These are phyloP conservation scores for Phyllostomus discolor DNA, from an alignment of 2,113 vertebrate species.

Conservation along the genomic window DNA sequence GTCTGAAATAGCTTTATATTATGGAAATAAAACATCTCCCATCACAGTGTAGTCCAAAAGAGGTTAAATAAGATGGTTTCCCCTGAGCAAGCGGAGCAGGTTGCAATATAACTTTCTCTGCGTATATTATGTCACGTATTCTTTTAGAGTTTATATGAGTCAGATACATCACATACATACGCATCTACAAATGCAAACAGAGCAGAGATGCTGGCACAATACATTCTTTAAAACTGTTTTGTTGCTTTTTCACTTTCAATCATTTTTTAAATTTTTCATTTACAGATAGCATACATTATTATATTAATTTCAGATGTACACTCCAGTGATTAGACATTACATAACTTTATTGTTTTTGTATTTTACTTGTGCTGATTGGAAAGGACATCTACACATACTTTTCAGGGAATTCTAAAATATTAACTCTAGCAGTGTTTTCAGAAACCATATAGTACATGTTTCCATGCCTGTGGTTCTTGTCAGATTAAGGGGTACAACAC, in stretches of 20 bases:
- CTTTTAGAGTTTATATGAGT: conserved; percentile 48
- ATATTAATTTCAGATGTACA: background rate
- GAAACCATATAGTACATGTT: background rate
- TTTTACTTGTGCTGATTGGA: conserved; percentile 20
- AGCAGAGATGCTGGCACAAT: conserved; percentile 1
- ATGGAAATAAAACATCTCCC: conserved; percentile 28
- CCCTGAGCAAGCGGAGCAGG: background rate
- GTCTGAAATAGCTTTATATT: conserved; percentile 39
- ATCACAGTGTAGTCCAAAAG: background rate
- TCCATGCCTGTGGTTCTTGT: background rate
- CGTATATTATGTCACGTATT: background rate
- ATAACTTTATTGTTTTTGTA: background rate
- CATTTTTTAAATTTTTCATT: background rate
- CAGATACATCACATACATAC: background rate
- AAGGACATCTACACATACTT: background rate
- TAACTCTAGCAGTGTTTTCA: background rate
- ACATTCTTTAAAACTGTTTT: conserved; percentile 14
- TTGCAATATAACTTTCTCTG: conserved; percentile 4
- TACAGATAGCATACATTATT: background rate
- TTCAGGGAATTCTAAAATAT: conserved; percentile 9
- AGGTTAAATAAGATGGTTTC: conserved; percentile 34
- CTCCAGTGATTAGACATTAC: background rate
- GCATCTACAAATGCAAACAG: background rate
- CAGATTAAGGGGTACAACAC: background rate
- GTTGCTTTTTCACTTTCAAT: background rate